phyloP scores from a whole-genome alignment of 2,113 vertebrate genomes.

The Merops nubicus region DNA sequence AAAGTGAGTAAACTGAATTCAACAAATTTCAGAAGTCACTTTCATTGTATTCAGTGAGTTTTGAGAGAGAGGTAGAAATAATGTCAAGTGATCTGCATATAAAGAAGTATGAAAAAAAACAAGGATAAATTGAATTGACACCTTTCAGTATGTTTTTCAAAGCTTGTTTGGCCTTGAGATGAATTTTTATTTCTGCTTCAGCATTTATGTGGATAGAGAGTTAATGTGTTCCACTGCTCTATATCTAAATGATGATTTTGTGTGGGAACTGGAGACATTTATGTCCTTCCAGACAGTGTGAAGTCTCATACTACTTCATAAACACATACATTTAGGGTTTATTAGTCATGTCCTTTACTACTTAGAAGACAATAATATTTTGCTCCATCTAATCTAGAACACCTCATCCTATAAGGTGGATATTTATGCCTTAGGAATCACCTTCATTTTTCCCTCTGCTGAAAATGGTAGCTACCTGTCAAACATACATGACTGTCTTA shows the following conservation, averaged over 20 bases:
- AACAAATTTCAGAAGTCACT: neutral
- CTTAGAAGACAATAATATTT: neutral
- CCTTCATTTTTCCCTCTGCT: neutral
- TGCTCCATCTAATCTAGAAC: neutral
- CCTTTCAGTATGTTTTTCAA: neutral
- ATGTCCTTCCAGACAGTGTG: neutral
- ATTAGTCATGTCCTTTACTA: neutral
- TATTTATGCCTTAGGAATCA: neutral
- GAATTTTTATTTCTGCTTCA: neutral
- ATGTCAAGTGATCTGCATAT: neutral
- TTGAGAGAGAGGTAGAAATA: neutral
- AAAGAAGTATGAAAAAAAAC: neutral
- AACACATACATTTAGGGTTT: neutral
- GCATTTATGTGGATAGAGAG: rapidly evolving
- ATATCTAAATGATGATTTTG: neutral
- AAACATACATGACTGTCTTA: neutral
- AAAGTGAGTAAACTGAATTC: neutral
- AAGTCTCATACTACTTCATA: neutral
- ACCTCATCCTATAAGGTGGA: rapidly evolving
- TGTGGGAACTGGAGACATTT: neutral
- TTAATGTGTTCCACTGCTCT: neutral
- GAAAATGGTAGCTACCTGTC: neutral
- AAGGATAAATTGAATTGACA: neutral
- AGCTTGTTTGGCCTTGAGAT: neutral
- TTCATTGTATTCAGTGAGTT: neutral